Evolutionary conservation across 2,113 vertebrate species (phyloP).

Genomic region (Gobio gobio): DNA sequence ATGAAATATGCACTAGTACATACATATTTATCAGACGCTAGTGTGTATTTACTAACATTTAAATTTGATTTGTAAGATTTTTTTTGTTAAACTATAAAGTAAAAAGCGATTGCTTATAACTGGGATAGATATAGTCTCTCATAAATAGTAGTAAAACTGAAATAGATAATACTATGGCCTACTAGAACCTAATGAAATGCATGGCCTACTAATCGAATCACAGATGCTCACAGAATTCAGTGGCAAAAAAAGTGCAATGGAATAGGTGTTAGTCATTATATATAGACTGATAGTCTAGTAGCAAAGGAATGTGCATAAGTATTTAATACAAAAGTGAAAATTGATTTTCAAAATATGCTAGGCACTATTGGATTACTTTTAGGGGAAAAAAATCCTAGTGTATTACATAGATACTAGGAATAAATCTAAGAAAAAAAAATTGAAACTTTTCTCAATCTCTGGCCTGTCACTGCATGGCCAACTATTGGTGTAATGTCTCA

Average conservation of each 20-base stretch:
- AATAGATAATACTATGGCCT: too few species aligned
- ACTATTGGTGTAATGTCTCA: conserved; percentile 12
- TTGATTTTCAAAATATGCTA: not conserved
- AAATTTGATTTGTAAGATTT: not conserved
- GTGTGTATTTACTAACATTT: not conserved
- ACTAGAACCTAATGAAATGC: not conserved
- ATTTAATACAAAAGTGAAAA: not conserved
- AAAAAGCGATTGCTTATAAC: not conserved
- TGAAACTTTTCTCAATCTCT: too few species aligned
- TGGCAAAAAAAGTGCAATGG: not conserved
- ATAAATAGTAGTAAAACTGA: not conserved
- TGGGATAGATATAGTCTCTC: not conserved
- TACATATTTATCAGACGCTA: not conserved
- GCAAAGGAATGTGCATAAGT: not conserved
- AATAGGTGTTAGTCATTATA: not conserved
- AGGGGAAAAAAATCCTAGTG: not conserved
- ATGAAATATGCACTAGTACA: not conserved
- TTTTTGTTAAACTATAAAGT: not conserved
- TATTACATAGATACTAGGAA: not conserved
- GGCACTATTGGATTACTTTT: not conserved
- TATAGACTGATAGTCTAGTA: not conserved
- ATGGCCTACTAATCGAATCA: not conserved
- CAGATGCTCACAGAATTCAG: not conserved
- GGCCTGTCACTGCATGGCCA: not conserved
- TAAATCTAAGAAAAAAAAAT: too few species aligned